Evolutionary conservation across 92 coral and sea anemone species (phyloP), one percentile per base, ranked within the genome.

Genomic region (Desmophyllum pertusum): DNA sequence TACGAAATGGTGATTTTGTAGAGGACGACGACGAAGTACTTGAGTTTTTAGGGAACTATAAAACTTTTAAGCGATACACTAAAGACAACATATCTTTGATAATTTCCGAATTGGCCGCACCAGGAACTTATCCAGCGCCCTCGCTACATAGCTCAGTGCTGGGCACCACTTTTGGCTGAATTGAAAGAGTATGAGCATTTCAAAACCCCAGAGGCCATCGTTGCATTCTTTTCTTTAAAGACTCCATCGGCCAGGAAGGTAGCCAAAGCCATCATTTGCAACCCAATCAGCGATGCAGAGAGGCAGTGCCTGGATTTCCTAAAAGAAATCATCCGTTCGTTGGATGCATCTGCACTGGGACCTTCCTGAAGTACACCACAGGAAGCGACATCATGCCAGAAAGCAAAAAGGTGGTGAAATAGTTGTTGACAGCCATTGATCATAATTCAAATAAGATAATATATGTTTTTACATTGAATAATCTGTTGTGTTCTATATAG

Each of bases 111-210:
- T 75, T 91, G 46, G 89, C n/a, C 91, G 29, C 91, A 91, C 55
- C 89, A 91, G 81, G 94, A 91, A 68, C 25, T 87, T 43, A 87
- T 91, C 30, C 94, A 91, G 80, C 80, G 78, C 64, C 91, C 94
- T 8, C 51, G 85, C 55, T 91, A 88, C 75, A 64, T 91, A 30
- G 88, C 83, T 35, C 59, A 88, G 51, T 91, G 94, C 61, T 91
- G 94, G 92, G 81, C 73, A 50, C 91, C 87, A 77, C 40, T 88
- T 37, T 73, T 82, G 72, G 76, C 40, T 38, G 66, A 62, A 68
- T 66, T 88, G 29, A 79, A 57, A 64, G 75, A 45, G 48, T 68
- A 65, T 51, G 62, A 74, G 40, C 39, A 65, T 35, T 80, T 80
- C 62, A 80, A 75, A 78, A 64, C 69, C 62, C 76, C 70, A 21